Evolutionary conservation across 2,113 vertebrate genomes (phyloP), one percentile per base, ranked within the genome.

Genomic region (Ardeotis arabs): DNA sequence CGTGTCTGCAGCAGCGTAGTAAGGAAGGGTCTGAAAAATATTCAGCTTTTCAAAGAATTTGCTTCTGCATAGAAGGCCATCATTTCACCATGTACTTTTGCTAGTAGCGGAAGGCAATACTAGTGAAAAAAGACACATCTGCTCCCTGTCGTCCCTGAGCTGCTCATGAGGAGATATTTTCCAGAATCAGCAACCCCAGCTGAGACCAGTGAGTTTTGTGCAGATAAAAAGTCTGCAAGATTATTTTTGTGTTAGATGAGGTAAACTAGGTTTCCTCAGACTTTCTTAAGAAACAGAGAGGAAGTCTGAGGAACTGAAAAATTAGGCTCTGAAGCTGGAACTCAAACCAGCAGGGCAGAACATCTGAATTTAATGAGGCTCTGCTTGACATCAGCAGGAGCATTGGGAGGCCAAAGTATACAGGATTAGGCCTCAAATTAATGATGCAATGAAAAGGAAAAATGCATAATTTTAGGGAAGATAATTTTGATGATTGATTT

Each of bases 401-500:
- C 15, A 5, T 89, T 82, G 70, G 69, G 86, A 89, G 44, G 55
- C 67, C 55, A 63, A 62, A 80, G n/a, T 67, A 89, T 14, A 64
- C n/a, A 59, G 76, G 77, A 92, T 84, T 82, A 91, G 62, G 73
- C 50, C 79, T 91, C 77, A 95, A 91, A 96, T 96, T 95, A 96
- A 95, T 87, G 95, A 92, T 74, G 69, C 87, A 95, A 89, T 95
- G 77, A 93, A 94, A 97, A 97, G 67, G 76, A 93, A 93, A 97
- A 97, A 94, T 79, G 82, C 58, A 69, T 97, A 85, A 87, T 87
- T 96, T 95, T 96, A 87, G 87, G 78, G 87, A 95, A 94, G 92
- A 97, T 92, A 2, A 92, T 96, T 94, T 73, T 62, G 53, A 64
- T 97, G 97, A 97, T 97, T 96, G 95, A 97, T 97, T 97, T 96